Base-by-base conservation (phyloP, 2,797 vertebrate species). In the Sebastes iracundus region DNA sequence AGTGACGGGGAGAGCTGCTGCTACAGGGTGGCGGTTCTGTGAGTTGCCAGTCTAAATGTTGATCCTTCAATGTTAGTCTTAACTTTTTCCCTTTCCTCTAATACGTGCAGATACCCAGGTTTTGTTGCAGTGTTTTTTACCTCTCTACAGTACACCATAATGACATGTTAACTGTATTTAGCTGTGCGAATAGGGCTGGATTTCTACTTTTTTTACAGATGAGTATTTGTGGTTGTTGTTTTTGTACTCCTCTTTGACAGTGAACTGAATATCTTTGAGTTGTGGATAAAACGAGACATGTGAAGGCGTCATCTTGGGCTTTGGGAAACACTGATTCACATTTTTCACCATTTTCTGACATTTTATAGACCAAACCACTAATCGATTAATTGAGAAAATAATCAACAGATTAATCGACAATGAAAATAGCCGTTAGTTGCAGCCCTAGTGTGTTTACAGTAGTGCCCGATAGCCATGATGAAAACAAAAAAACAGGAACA, bases 1-100 rank as follows among this genome's bases (percentile, higher is more conserved):
- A 84, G 77, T 86, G 80, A 89, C 20, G 16, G 66, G 53, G 12
- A 56, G 56, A 64, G 61, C 35, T 78, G 63, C 28, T 69, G 23
- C 23, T 18, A 42, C 20, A 77, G 60, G 42, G 49, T 82, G 23
- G 61, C 25, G 18, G 58, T 52, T 52, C 49, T 52, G 20, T 0
- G 49, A 52, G 20, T 52, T 52, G 49, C 32, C 59, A 53, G 35
- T 56, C 25, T 67, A 62, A 74, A 69, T 55, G 9, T 46, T 66
- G 5, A 13, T 55, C 18, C 27, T n/a, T 10, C 38, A 55, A 23
- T 64, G 30, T 32, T 46, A 25, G 18, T 20, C 52, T 71, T 6
- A 60, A 23, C 6, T 25, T 42, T 30, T 79, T 72, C 18, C 25
- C 4, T 66, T n/a, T 3, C 12, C 25, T 46, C 11, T 25, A 23